Conservation (phyloP, 2,113 vertebrate species). For the Crotalus helleri region DNA sequence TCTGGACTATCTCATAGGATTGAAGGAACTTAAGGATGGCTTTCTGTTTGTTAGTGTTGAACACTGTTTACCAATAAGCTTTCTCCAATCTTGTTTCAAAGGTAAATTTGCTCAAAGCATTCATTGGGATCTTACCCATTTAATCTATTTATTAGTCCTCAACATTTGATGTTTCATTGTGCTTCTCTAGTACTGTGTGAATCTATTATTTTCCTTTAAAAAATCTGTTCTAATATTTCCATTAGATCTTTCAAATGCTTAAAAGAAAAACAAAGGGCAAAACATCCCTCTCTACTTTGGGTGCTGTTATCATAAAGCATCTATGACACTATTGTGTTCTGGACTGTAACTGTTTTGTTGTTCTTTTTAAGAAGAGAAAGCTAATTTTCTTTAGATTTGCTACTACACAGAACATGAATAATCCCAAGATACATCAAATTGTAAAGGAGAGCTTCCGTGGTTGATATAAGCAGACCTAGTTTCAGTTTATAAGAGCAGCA, state of each 20-base stretch:
- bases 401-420: constrained; percentile 35
- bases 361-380: neutral
- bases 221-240: neutral
- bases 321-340: constrained; percentile 30
- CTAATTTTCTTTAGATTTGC: constrained; percentile 43
- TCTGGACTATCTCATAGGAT: neutral
- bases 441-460: constrained; percentile 44
- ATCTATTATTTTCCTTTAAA: neutral
- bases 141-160: neutral
- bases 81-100: constrained; percentile 3
- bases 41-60: neutral
- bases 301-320: neutral
- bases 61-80: neutral
- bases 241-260: neutral
- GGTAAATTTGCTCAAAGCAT: constrained; percentile 7
- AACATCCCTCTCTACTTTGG: neutral
- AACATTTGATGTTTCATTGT: constrained; percentile 21
- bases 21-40: neutral
- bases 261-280: neutral
- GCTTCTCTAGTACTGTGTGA: constrained; percentile 8
- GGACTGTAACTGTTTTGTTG: neutral
- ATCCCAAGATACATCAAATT: constrained; percentile 38
- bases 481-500: constrained; percentile 39
- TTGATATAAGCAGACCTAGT: constrained; percentile 46
- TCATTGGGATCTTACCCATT: constrained; percentile 28